Base-by-base conservation (phyloP, 2,113 vertebrate species). In the Neodon shergylaensis region DNA sequence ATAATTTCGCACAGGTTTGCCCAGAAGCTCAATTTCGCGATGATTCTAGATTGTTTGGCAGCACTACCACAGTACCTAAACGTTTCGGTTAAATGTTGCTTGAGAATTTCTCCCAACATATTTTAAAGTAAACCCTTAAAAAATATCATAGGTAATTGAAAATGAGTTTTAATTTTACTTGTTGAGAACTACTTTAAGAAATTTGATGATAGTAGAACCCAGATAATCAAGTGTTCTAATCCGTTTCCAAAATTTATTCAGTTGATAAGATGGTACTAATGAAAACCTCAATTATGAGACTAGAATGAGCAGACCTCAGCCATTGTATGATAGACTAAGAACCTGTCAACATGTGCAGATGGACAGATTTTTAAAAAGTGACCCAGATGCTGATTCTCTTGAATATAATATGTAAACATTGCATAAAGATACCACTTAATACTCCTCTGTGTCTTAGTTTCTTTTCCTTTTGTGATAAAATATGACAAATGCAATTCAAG, bases 311-410 rank as follows among this genome's bases (percentile, higher is more conserved):
- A 28, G 54, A 22, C 44, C 4, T 95, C 36, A 26, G 3, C 17
- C 65, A 58, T 24, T 82, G 1, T 68, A n/a, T 21, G 28, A 39
- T 58, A 70, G n/a, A 58, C n/a, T 42, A 58, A 58, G 44, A 78
- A 31, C 9, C 17, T 65, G 19, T 14, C 0, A 12, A 16, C 47
- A 11, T 54, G 24, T 16, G 36, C 65, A 54, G 17, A 47, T 22
- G 47, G 90, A 79, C 39, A 44, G 49, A 3, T 54, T 44, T 11
- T 36, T 5, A n/a, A 42, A 42, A 79, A 70, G 42, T 79, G 63
- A 39, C 12, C 36, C 10, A 52, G 28, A 49, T 77, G 52, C 92
- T 96, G 94, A 97, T 93, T 94, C 93, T 74, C 85, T 95, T 96
- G 11, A 66, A 77, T 36, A 74, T 44, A 77, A 44, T n/a, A 78